Conservation (phyloP, 2,113 vertebrate species). For the Lontra canadensis region DNA sequence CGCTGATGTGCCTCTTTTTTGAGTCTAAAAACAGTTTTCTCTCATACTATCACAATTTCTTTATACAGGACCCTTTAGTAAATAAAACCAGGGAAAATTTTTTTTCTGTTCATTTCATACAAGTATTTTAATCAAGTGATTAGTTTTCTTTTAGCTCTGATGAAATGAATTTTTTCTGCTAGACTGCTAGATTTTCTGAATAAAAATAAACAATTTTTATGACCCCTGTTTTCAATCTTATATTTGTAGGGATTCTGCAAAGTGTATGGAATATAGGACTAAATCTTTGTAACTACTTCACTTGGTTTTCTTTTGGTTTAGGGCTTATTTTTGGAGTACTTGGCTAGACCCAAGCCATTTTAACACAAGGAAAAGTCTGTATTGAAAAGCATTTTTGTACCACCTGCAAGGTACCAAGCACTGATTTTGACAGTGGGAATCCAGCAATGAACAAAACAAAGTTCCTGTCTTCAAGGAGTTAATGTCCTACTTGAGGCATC, state of each 20-base stretch:
- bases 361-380: background rate
- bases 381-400: background rate
- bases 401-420: background rate
- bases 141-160: background rate
- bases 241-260: background rate
- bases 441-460: background rate
- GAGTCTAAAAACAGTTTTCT: background rate
- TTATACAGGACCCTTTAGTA: background rate
- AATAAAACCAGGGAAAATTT: background rate
- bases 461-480: background rate
- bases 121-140: background rate
- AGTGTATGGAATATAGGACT: background rate
- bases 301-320: background rate
- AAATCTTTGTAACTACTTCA: background rate
- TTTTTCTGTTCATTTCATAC: background rate
- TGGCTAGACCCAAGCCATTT: background rate
- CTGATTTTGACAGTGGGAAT: background rate
- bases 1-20: background rate
- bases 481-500: background rate
- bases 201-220: slow-evolving; percentile 36
- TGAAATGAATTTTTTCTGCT: slow-evolving; percentile 29
- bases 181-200: background rate
- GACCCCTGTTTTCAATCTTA: background rate
- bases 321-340: background rate
- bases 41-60: background rate